Conservation (phyloP, 1,140 invertebrate species). For the Macrotrachela quadricornifera region DNA sequence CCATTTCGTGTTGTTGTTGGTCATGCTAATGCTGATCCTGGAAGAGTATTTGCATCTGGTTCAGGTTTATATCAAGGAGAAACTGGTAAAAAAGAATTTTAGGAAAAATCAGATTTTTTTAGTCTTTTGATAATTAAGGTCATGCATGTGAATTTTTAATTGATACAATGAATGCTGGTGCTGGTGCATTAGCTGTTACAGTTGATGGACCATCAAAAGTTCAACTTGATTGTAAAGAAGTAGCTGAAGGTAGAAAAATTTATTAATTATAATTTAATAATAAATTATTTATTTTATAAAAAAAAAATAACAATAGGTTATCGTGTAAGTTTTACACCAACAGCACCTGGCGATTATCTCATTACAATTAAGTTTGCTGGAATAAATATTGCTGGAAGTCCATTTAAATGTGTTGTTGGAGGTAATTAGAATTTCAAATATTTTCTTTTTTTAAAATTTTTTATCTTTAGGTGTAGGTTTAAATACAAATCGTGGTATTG, state of each 20-base stretch:
- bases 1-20: conserved; percentile 80
- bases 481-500: too few relatives aligned
- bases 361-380: conserved; percentile 88
- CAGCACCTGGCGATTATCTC: conserved; percentile 79
- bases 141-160: conserved; percentile 77
- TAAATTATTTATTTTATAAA: too few relatives aligned
- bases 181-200: conserved; percentile 65
- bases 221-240: conserved; percentile 58
- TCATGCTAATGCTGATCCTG: conserved; percentile 80
- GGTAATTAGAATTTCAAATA: conserved; percentile 30
- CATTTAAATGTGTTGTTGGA: conserved; percentile 71
- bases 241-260: conserved; percentile 11
- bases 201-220: conserved; percentile 87
- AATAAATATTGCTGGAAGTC: conserved; percentile 75
- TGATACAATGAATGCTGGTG: conserved; percentile 74
- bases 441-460: too few relatives aligned
- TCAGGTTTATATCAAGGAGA: conserved; percentile 42
- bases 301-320: too few relatives aligned
- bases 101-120: too few relatives aligned
- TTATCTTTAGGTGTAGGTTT: too few relatives aligned
- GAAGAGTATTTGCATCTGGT: conserved; percentile 66
- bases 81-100: background rate
- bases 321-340: conserved; percentile 85
- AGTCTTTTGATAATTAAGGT: background rate
- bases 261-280: too few relatives aligned